Percentiles rank a stretch among this genome's conserved stretches.
These are phyloP conservation scores for Mionectes olivaceus DNA, from an alignment of 2,797 vertebrate species.

Conservation along the genomic window DNA sequence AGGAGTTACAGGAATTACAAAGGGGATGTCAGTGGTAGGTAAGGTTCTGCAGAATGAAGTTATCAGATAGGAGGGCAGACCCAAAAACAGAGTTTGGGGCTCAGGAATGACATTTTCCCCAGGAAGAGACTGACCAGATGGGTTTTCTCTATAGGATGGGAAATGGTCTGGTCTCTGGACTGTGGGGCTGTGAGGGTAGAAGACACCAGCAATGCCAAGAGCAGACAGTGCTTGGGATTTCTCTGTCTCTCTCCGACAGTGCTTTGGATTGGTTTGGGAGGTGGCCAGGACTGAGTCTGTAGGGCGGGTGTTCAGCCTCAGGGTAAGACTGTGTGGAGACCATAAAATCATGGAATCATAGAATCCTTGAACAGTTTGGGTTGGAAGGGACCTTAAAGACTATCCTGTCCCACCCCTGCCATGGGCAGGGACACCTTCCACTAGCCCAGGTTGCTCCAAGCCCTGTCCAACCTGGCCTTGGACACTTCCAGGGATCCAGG, in stretches of 20 bases:
- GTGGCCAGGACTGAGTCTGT: neutral
- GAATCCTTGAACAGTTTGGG: neutral
- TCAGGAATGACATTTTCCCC: neutral
- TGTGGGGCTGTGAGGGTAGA: neutral
- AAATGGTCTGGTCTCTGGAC: neutral
- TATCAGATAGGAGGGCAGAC: neutral
- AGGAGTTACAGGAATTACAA: neutral
- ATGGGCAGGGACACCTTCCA: neutral
- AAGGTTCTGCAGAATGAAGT: neutral
- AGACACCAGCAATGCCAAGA: neutral
- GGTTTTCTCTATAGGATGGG: neutral
- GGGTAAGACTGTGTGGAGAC: neutral
- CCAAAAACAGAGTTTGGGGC: neutral
- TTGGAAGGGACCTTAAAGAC: rapidly evolving
- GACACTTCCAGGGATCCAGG: neutral
- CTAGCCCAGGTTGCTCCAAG: neutral
- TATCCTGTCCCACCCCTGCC: rapidly evolving
- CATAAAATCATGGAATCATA: neutral
- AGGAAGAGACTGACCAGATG: neutral
- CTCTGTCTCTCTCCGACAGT: neutral
- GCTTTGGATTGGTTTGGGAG: neutral
- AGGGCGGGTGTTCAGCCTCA: neutral
- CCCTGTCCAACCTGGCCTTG: rapidly evolving
- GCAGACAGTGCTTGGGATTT: neutral
- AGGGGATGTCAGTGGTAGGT: neutral